A percentile compares a stretch with the other conserved stretches of the same genome.
phyloP scores from a whole-genome alignment of 2,797 vertebrate genomes.

The Pygocentrus nattereri region DNA sequence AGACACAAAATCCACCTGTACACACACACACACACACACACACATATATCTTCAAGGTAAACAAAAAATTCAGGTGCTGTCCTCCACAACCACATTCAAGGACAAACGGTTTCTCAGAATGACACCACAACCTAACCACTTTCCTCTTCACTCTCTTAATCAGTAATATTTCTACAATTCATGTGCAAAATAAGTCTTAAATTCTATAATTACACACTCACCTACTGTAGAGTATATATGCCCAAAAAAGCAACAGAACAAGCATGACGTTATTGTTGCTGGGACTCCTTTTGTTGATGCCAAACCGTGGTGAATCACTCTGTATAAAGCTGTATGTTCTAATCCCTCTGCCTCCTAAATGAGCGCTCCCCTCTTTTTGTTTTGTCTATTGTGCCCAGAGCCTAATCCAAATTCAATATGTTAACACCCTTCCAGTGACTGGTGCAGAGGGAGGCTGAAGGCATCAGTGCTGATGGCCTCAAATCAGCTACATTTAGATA shows the following conservation, averaged over 20 bases:
- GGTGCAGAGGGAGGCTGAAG: constrained; percentile 62
- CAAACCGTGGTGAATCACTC: constrained; percentile 12
- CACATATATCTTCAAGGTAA: constrained; percentile 9
- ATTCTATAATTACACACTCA: neutral
- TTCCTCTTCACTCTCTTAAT: neutral
- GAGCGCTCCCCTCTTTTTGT: constrained; percentile 38
- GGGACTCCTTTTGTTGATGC: neutral
- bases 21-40: constrained; percentile 18
- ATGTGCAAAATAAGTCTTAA: neutral
- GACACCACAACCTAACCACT: neutral
- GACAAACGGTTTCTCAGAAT: neutral
- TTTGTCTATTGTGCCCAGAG: constrained; percentile 53
- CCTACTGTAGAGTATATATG: neutral
- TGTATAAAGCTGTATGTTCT: constrained; percentile 59
- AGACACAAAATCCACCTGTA: neutral
- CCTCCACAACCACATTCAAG: constrained; percentile 9
- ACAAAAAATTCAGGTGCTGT: constrained; percentile 18
- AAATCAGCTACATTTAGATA: constrained; percentile 58
- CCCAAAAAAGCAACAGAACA: neutral
- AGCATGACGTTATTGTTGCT: neutral
- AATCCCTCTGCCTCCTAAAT: constrained; percentile 65
- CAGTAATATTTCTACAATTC: neutral
- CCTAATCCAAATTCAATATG: constrained; percentile 67
- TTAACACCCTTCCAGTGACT: constrained; percentile 65
- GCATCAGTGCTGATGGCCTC: constrained; percentile 47